phyloP scores from a whole-genome alignment of 2,888 invertebrate species.

The Ichneumon xanthorius region DNA sequence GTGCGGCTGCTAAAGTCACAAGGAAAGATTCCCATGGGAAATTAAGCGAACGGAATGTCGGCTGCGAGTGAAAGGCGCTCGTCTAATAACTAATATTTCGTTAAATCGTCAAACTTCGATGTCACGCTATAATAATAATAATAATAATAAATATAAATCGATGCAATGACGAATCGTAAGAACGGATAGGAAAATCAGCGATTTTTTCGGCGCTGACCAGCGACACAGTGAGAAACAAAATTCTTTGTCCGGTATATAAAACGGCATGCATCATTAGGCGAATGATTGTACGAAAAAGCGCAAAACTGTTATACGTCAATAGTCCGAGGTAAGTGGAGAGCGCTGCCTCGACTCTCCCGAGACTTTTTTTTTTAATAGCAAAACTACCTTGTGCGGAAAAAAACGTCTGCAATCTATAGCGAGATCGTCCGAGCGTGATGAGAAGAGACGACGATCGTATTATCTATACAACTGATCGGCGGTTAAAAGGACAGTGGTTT shows the following conservation, averaged over 20 bases:
- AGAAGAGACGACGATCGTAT: slow-evolving; percentile 5
- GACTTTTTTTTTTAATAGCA: neutral
- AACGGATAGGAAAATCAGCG: neutral
- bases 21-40: neutral
- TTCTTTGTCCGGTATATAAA: neutral
- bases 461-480: slow-evolving; percentile 13
- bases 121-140: neutral
- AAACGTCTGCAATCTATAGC: neutral
- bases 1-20: neutral
- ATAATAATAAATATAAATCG: neutral
- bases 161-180: neutral
- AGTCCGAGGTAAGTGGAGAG: slow-evolving; percentile 6
- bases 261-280: slow-evolving; percentile 3
- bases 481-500: slow-evolving; percentile 12
- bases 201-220: neutral
- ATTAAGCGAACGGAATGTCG: neutral
- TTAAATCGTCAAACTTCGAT: neutral
- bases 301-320: slow-evolving; percentile 25
- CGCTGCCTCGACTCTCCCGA: neutral
- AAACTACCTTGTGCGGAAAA: slow-evolving; percentile 7
- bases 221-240: neutral
- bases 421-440: neutral
- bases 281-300: slow-evolving; percentile 25
- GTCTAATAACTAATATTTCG: neutral
- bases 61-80: slow-evolving; percentile 15